Evolutionary conservation across 2,797 vertebrate genomes (phyloP).

Genomic region (Octomys mimax): DNA sequence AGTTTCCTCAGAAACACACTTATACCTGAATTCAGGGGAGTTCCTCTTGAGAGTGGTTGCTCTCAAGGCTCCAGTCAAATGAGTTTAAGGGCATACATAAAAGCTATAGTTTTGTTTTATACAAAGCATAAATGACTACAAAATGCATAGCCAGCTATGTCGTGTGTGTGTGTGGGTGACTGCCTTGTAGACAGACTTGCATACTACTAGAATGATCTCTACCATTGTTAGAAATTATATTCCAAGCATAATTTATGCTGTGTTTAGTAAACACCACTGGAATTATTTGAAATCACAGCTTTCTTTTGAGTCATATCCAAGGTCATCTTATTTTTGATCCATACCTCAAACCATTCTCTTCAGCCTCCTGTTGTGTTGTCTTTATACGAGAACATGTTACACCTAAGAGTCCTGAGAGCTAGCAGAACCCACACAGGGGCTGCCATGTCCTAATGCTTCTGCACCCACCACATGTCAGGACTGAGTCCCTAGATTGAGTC

Average conservation of each 20-base stretch:
- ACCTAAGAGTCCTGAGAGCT: neutral
- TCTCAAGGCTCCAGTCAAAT: neutral
- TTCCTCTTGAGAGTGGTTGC: conserved; percentile 30
- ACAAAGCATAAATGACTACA: neutral
- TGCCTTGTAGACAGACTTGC: neutral
- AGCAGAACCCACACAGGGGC: neutral
- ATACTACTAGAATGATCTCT: neutral
- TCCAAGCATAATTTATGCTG: neutral
- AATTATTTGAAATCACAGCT: neutral
- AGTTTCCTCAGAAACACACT: neutral
- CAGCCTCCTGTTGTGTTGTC: neutral
- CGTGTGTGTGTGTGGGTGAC: accelerated
- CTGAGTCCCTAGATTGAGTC: neutral
- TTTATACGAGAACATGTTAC: neutral
- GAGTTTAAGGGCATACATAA: conserved; percentile 15
- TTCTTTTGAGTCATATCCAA: neutral
- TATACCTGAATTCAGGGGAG: neutral
- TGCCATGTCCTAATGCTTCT: neutral
- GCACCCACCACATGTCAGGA: accelerated
- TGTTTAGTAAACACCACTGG: neutral
- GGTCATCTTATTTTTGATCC: neutral
- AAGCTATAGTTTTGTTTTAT: neutral
- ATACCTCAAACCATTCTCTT: neutral
- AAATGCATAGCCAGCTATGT: neutral
- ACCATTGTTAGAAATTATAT: neutral